A percentile compares a stretch with the other conserved stretches of the same genome.
phyloP scores from a whole-genome alignment of 2,888 invertebrate species.

The Gandaritis pyraliata region DNA sequence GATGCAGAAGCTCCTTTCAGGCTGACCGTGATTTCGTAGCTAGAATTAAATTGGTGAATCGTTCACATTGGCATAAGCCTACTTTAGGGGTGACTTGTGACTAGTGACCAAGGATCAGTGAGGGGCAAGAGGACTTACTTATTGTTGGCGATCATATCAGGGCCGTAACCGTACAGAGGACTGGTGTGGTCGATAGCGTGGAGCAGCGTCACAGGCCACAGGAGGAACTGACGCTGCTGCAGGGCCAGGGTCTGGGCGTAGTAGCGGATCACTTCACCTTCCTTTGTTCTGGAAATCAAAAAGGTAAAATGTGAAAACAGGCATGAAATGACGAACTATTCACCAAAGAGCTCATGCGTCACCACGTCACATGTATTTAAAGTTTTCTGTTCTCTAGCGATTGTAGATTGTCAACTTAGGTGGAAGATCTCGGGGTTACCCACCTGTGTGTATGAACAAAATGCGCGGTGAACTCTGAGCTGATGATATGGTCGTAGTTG shows the following conservation, averaged over 20 bases:
- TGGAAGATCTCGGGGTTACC: background rate
- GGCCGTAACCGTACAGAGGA: conserved; percentile 90
- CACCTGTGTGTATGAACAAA: conserved; percentile 73
- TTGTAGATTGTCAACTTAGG: no score
- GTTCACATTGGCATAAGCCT: background rate
- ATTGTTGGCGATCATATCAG: conserved; percentile 87
- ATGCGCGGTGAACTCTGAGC: conserved; percentile 90
- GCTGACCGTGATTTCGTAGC: conserved; percentile 92
- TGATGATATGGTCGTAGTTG: conserved; percentile 91
- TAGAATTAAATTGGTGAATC: conserved; percentile 50
- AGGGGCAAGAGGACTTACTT: conserved; percentile 57
- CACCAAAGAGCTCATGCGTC: no score
- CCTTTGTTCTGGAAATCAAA: conserved; percentile 63
- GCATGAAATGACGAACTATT: no score
- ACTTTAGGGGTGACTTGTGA: no score
- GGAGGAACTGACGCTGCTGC: conserved; percentile 80
- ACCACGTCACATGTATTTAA: no score
- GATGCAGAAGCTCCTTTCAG: conserved; percentile 93
- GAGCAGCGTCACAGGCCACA: conserved; percentile 95
- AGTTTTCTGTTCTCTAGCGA: no score
- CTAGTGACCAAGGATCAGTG: no score
- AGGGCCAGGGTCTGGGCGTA: conserved; percentile 63
- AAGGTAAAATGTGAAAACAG: no score
- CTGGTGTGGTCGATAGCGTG: conserved; percentile 91
- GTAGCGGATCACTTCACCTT: conserved; percentile 73